Evolutionary conservation across 1,140 invertebrate species (phyloP), one percentile per base, ranked within the genome.

Genomic region (Lethocerus indicus): DNA sequence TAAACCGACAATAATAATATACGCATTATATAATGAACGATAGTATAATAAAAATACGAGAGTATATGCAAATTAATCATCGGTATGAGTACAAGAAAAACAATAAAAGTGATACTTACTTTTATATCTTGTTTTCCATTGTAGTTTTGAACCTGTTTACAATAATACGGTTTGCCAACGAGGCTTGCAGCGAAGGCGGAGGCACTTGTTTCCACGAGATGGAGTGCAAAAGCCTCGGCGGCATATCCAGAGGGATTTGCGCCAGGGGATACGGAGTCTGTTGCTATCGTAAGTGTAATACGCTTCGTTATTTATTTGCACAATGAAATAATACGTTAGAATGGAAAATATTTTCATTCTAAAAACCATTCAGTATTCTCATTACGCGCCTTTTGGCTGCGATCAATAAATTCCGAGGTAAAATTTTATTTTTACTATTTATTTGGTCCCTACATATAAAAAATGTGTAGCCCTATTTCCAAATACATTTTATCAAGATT

Each of bases 231-330:
- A 63, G 64, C 26, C 50, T 70, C 23, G 74, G 73, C 20, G 82
- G 83, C 18, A 64, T 66, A 20, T 59, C 69, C 7, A 70, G 75
- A 56, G 78, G 78, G n/a, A 60, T 65, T 5, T 86, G 83, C 64
- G 81, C 81, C 21, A 72, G 76, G 58, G 81, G 80, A 18, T 79
- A 76, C 59, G 82, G 79, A 3, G 72, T 75, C n/a, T 85, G 81
- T 56, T 85, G 81, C 58, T 67, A 78, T 44, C 75, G 81, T 83
- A 69, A 76, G 73, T 70, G 16, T 3, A 67, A 66, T 60, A 64
- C n/a, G n/a, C n/a, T n/a, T n/a, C n/a, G n/a, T n/a, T n/a, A n/a
- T n/a, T n/a, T n/a, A n/a, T 27, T n/a, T 51, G 20, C 3, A 51
- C 12, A 37, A n/a, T n/a, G n/a, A n/a, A n/a, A n/a, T n/a, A n/a